Conservation (phyloP, 2,113 vertebrate species). For the Charina bottae region DNA sequence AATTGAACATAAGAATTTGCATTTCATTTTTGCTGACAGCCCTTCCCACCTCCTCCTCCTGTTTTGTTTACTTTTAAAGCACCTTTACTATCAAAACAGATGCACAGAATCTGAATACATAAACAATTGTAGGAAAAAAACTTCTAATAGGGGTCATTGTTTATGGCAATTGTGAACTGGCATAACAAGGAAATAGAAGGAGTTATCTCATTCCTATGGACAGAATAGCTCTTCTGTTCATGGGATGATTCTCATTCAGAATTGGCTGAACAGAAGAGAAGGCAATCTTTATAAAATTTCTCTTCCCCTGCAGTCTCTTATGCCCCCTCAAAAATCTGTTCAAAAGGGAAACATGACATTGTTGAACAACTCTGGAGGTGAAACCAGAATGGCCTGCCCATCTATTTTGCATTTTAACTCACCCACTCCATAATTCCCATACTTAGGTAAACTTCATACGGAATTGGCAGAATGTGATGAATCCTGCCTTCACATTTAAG, state of each 20-base stretch:
- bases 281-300: neutral
- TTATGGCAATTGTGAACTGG: conserved; percentile 52
- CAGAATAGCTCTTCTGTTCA: neutral
- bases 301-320: neutral
- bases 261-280: neutral
- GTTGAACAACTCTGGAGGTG: neutral
- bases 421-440: neutral
- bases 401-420: neutral
- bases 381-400: neutral
- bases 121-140: conserved; percentile 63
- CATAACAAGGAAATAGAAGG: neutral
- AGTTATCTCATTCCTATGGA: neutral
- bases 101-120: conserved; percentile 58
- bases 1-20: conserved; percentile 58
- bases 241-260: neutral
- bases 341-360: neutral
- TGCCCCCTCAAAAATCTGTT: neutral
- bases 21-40: conserved; percentile 43
- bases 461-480: neutral
- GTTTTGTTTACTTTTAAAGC: conserved; percentile 71
- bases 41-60: conserved; percentile 49
- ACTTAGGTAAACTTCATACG: neutral
- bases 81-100: conserved; percentile 55
- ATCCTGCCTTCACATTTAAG: neutral
- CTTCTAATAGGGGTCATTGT: conserved; percentile 40